A percentile compares a stretch with the other conserved stretches of the same genome.
Conservation (phyloP, 2,888 invertebrate species). For the Kuschelorhynchus macadamiae region DNA sequence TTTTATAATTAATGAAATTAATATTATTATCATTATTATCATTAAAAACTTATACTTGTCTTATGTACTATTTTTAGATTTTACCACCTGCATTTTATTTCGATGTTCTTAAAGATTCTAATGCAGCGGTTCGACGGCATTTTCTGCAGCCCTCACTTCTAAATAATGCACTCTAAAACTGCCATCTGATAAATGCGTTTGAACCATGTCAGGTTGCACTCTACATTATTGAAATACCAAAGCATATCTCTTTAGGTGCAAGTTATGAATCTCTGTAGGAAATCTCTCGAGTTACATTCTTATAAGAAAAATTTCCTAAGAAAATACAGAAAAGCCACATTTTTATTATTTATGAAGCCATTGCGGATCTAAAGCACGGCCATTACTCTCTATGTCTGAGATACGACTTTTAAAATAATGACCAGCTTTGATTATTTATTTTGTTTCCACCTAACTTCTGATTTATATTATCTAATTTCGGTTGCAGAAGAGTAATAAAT, state of each 20-base stretch:
- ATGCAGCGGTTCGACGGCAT: no score
- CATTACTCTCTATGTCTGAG: conserved; percentile 47
- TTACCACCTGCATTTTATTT: no score
- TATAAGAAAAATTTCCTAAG: not conserved
- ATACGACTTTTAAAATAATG: conserved; percentile 49
- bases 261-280: conserved; percentile 18
- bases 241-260: not conserved
- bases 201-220: not conserved
- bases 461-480: conserved; percentile 11
- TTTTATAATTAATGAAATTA: no score
- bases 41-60: no score
- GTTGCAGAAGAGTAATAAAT: not conserved
- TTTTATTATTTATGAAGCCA: conserved; percentile 48
- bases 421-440: conserved; percentile 47
- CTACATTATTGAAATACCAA: conserved; percentile 3
- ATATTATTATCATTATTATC: no score
- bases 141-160: no score
- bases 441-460: conserved; percentile 36
- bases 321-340: conserved; percentile 37
- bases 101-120: no score
- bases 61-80: no score
- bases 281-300: conserved; percentile 15
- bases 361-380: conserved; percentile 40
- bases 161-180: no score
- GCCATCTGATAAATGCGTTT: no score